Evolutionary conservation across 2,888 invertebrate genomes (phyloP), one percentile per base, ranked within the genome.

Genomic region (Caradrina clavipalpis): DNA sequence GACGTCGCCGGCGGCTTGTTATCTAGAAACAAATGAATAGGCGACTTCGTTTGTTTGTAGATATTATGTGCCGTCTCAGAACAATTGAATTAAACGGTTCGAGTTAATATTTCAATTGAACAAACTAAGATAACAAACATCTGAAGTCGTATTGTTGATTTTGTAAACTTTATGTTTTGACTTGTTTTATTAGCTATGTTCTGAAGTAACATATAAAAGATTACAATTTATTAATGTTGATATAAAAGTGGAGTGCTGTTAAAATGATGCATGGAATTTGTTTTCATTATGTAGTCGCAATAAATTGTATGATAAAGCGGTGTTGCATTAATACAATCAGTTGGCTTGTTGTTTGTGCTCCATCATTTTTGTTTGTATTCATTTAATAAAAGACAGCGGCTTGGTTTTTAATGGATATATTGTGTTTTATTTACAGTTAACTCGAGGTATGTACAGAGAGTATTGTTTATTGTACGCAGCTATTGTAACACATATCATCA

Each of bases 71-170:
- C 65, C 58, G 49, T 64, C 66, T 73, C 53, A 62, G 58, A 71
- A 69, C 76, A 75, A 85, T 85, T 78, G 70, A 85, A 77, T 84
- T 77, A 85, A 80, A 76, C 69, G 60, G 70, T 78, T 59, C 35
- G 22, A 73, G 78, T 85, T 85, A 78, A 83, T 83, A 84, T 81
- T 87, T 81, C 79, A 84, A 76, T 82, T 74, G 63, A 85, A 80
- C 76, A 82, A 83, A 85, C 82, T 75, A 70, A 70, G 73, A 78
- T 82, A 88, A 86, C 83, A 80, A 80, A 79, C 81, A 82, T 80
- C 77, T 57, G 45, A 61, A 76, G 57, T 60, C 21, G 56, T 54
- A 60, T 80, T 88, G 82, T 85, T 86, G 81, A 82, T 87, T 85
- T 80, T 72, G 64, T 39, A 65, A 86, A 85, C 56, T 69, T 50